phyloP scores from a whole-genome alignment of 2,888 invertebrate species.

The Maniola hyperantus region DNA sequence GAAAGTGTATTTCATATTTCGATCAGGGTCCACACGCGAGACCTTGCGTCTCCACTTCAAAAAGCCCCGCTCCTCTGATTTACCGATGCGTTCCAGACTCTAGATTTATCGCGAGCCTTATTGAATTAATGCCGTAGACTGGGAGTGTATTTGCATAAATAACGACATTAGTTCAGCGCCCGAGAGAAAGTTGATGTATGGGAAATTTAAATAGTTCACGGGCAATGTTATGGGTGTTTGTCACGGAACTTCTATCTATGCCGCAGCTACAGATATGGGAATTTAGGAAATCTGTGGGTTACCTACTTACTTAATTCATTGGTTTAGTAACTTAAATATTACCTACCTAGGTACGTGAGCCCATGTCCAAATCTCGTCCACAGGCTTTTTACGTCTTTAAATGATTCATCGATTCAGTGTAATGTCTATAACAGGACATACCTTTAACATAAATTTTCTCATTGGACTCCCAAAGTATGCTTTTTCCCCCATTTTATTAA shows the following conservation, averaged over 20 bases:
- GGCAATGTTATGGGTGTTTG: conserved; percentile 20
- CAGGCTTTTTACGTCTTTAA: too few relatives aligned
- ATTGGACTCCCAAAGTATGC: too few relatives aligned
- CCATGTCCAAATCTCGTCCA: too few relatives aligned
- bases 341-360: too few relatives aligned
- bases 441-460: too few relatives aligned
- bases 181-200: conserved; percentile 39
- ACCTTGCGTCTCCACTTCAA: not conserved
- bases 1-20: not conserved
- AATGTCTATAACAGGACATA: too few relatives aligned
- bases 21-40: not conserved
- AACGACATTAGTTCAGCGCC: conserved; percentile 34
- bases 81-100: conserved; percentile 18
- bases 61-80: conserved; percentile 19
- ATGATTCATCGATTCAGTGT: too few relatives aligned
- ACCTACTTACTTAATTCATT: too few relatives aligned
- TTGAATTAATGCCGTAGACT: conserved; percentile 31
- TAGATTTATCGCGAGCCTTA: conserved; percentile 33
- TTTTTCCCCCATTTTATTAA: too few relatives aligned
- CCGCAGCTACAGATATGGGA: not conserved
- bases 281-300: too few relatives aligned
- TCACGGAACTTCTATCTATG: conserved; percentile 22
- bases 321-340: too few relatives aligned
- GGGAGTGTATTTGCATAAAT: conserved; percentile 41
- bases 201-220: conserved; percentile 30